A percentile compares a stretch with the other conserved stretches of the same genome.
These are phyloP conservation scores for Semnopithecus entellus DNA, from an alignment of 2,113 vertebrate genomes.

Conservation along the genomic window DNA sequence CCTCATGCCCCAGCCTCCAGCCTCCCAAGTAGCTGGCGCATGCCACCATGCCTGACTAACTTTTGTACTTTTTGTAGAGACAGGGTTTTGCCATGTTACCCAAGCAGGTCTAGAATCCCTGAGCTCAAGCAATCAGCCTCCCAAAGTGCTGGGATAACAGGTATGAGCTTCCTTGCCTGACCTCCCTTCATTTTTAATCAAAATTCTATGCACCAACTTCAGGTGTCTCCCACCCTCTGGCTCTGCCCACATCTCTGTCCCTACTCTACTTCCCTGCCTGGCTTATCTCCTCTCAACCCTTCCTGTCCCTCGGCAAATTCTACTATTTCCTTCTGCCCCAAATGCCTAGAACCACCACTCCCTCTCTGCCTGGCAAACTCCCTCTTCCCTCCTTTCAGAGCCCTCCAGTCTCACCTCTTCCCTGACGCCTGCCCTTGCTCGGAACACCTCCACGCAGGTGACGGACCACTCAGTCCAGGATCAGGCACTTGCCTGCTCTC, in stretches of 20 bases:
- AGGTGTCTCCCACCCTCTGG: neutral
- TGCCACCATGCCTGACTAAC: too few relatives aligned
- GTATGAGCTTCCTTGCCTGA: too few relatives aligned
- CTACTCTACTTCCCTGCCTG: neutral
- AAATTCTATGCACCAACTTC: neutral
- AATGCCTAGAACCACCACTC: neutral
- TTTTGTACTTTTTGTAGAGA: too few relatives aligned
- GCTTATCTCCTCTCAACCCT: neutral
- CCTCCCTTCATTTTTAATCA: neutral
- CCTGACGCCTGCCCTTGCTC: neutral
- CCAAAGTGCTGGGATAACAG: too few relatives aligned
- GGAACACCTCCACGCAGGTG: fast-evolving
- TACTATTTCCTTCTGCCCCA: neutral
- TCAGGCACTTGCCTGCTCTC: fast-evolving
- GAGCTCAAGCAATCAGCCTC: too few relatives aligned
- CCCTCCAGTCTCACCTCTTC: neutral
- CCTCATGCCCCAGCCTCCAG: too few relatives aligned
- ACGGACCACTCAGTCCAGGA: neutral
- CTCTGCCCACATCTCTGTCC: neutral
- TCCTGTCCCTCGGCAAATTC: neutral
- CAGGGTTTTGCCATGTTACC: too few relatives aligned
- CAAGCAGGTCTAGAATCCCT: too few relatives aligned
- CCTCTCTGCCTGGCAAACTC: neutral
- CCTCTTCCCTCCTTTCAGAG: neutral
- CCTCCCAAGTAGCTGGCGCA: too few relatives aligned